phyloP scores from a whole-genome alignment of 1,140 invertebrate species.

The Drosophila parabipectinata region DNA sequence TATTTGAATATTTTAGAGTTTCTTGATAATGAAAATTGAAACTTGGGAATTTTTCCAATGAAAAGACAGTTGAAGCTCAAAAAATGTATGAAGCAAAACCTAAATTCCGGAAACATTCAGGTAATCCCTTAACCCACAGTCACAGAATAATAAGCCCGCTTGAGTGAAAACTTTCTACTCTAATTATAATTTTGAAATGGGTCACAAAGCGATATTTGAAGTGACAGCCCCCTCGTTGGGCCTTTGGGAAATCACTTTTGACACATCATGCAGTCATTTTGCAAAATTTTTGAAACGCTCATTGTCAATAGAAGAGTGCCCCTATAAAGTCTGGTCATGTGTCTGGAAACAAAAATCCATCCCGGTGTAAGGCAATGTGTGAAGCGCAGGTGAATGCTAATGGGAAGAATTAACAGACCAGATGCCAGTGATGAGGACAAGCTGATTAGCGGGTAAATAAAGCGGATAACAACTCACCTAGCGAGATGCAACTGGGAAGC shows the following conservation, averaged over 20 bases:
- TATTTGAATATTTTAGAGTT: too few relatives aligned
- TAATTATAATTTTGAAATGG: conserved; percentile 26
- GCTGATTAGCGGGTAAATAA: conserved; percentile 59
- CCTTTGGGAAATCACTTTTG: conserved; percentile 19
- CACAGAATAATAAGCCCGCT: neutral
- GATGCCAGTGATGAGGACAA: conserved; percentile 43
- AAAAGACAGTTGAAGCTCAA: too few relatives aligned
- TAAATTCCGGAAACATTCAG: neutral
- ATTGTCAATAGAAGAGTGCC: neutral
- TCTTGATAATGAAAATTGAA: too few relatives aligned
- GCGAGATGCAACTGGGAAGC: neutral
- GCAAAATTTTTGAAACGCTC: neutral
- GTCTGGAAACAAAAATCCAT: conserved; percentile 4
- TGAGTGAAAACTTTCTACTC: conserved; percentile 4
- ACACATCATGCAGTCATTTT: neutral
- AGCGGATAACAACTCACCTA: conserved; percentile 41
- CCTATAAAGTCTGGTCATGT: conserved; percentile 23
- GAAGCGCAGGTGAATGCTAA: conserved; percentile 48
- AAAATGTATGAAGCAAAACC: neutral
- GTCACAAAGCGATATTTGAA: conserved; percentile 1
- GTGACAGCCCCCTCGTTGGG: conserved; percentile 2
- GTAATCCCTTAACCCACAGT: neutral
- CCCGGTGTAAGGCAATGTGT: conserved; percentile 32
- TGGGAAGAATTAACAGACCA: conserved; percentile 38
- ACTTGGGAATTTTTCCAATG: too few relatives aligned